Percentiles rank a stretch among this genome's conserved stretches.
Conservation (phyloP, 2,113 vertebrate species). For the Xiphias gladius region DNA sequence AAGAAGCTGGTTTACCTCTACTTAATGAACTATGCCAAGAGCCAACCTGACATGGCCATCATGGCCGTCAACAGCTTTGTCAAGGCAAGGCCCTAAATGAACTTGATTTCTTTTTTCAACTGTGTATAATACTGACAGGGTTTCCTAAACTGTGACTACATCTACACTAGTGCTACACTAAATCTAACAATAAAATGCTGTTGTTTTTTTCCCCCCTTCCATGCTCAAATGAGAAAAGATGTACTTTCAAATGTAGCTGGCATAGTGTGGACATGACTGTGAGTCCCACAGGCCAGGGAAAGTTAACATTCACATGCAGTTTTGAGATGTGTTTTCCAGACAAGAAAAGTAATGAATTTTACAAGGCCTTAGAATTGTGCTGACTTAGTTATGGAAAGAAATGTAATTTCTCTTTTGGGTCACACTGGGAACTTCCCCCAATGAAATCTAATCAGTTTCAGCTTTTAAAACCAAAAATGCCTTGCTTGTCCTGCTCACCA, state of each 20-base stretch:
- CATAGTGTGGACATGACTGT: too few species aligned
- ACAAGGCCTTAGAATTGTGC: background rate
- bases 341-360: background rate
- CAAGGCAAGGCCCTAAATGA: slow-evolving; percentile 85
- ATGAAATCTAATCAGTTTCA: background rate
- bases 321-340: background rate
- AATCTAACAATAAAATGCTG: background rate
- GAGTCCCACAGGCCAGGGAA: too few species aligned
- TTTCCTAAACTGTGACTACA: background rate
- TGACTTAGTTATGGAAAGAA: too few species aligned
- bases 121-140: background rate
- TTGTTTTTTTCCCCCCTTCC: too few species aligned
- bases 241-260: background rate
- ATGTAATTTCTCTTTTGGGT: background rate
- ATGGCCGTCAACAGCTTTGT: slow-evolving; percentile 99
- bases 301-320: too few species aligned
- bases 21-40: slow-evolving; percentile 99
- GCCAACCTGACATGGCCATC: slow-evolving; percentile 99
- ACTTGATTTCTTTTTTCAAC: background rate
- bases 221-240: too few species aligned
- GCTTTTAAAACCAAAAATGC: background rate
- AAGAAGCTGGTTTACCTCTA: slow-evolving; percentile 99
- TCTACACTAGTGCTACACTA: background rate
- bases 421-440: too few species aligned
- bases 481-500: slow-evolving; percentile 52